phyloP scores from a whole-genome alignment of 2,797 vertebrate species.

The Dallia pectoralis region DNA sequence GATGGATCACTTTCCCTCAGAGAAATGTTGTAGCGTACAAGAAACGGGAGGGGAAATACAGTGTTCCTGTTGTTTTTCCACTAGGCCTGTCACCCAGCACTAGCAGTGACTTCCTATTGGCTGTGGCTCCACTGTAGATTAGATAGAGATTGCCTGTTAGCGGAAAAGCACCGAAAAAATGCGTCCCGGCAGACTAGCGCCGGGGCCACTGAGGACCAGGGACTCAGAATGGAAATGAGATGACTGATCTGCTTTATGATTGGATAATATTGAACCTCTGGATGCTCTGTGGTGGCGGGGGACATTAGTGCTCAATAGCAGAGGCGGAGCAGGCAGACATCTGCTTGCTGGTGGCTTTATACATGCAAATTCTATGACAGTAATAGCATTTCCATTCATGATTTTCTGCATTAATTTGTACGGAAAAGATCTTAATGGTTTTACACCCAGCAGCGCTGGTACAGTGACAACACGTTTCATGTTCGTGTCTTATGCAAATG shows the following conservation, averaged over 20 bases:
- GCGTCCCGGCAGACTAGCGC: neutral
- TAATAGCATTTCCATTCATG: constrained; percentile 56
- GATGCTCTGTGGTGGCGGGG: constrained; percentile 41
- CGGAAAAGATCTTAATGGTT: constrained; percentile 40
- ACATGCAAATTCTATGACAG: constrained; percentile 47
- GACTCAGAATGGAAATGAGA: constrained; percentile 44
- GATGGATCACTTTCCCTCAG: constrained; percentile 34
- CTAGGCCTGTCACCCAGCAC: constrained; percentile 22
- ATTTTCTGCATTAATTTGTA: constrained; percentile 46
- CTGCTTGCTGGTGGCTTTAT: constrained; percentile 35
- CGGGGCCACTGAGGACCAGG: constrained; percentile 26
- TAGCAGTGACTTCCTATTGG: constrained; percentile 15
- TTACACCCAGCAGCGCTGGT: constrained; percentile 21
- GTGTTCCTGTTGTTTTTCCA: constrained; percentile 26
- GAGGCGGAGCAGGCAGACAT: constrained; percentile 19
- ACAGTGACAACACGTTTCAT: neutral
- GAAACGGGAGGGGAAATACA: constrained; percentile 26
- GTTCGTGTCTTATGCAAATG: constrained; percentile 3
- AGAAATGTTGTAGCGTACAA: constrained; percentile 23
- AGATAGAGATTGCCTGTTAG: constrained; percentile 32
- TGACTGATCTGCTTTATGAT: constrained; percentile 48
- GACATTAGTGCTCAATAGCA: constrained; percentile 39
- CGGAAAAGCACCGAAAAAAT: neutral
- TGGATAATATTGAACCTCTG: constrained; percentile 47
- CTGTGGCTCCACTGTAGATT: constrained; percentile 18